These are phyloP conservation scores for Horisme vitalbata DNA, from an alignment of 2,888 invertebrate species.

Conservation along the genomic window DNA sequence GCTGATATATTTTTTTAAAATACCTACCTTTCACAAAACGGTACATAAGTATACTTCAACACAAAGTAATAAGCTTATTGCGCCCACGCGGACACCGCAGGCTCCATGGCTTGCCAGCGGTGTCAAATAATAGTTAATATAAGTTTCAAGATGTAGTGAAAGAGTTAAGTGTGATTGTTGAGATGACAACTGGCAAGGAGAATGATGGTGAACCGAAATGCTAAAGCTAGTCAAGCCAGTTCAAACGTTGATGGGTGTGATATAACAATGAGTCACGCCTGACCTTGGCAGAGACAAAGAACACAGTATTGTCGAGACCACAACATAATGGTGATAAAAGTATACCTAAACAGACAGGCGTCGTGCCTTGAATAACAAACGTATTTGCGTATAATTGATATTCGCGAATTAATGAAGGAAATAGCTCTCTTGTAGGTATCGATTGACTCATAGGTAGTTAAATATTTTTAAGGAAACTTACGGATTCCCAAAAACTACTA, in stretches of 20 bases:
- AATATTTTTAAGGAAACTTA: background rate
- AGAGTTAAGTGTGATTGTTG: too few species aligned
- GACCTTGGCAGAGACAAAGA: slow-evolving; percentile 78
- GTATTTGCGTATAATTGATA: slow-evolving; percentile 41
- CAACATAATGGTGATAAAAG: slow-evolving; percentile 63
- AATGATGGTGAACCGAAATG: too few species aligned
- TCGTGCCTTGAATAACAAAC: slow-evolving; percentile 58
- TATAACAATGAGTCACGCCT: slow-evolving; percentile 42
- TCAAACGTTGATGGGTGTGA: slow-evolving; percentile 17
- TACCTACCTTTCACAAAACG: too few species aligned
- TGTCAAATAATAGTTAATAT: too few species aligned
- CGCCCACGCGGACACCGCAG: too few species aligned
- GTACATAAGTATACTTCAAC: too few species aligned
- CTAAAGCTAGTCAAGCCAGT: slow-evolving; percentile 2
- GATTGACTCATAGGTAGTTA: slow-evolving; percentile 14
- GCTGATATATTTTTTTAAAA: too few species aligned
- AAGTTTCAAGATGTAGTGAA: too few species aligned
- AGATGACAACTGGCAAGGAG: too few species aligned
- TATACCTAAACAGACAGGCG: slow-evolving; percentile 59
- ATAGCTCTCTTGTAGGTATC: slow-evolving; percentile 21
- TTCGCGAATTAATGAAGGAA: slow-evolving; percentile 53
- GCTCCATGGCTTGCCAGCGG: too few species aligned
- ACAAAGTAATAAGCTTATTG: too few species aligned
- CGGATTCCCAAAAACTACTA: too few species aligned
- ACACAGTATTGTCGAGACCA: slow-evolving; percentile 55